These are phyloP conservation scores for Zapus hudsonius DNA, from an alignment of 2,113 vertebrate species.

Conservation along the genomic window DNA sequence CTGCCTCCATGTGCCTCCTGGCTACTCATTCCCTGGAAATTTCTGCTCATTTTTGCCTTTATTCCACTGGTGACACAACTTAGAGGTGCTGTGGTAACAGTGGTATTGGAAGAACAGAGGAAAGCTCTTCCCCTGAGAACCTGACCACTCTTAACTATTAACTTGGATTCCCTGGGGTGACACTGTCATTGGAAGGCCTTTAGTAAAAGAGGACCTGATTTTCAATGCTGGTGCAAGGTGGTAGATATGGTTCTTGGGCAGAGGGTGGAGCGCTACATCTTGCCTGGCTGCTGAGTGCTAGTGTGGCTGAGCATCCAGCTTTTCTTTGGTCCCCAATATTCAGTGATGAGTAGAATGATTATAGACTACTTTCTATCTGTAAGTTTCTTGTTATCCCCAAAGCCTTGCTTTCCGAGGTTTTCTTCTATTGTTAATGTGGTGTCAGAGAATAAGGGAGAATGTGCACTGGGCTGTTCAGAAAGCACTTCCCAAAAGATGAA, in stretches of 20 bases:
- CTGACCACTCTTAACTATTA: neutral
- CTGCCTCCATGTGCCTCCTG: neutral
- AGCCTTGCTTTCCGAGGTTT: neutral
- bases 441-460: neutral
- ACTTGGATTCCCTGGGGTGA: neutral
- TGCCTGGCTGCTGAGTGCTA: neutral
- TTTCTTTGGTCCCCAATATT: neutral
- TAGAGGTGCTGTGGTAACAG: too few relatives aligned
- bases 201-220: neutral
- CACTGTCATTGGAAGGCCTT: too few relatives aligned
- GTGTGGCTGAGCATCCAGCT: rapidly evolving
- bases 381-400: neutral
- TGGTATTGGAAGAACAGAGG: neutral
- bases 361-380: neutral
- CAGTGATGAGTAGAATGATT: neutral
- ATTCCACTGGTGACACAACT: neutral
- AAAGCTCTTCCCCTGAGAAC: neutral
- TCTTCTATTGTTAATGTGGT: neutral
- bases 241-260: neutral
- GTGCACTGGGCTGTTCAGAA: neutral
- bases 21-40: neutral
- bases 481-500: neutral
- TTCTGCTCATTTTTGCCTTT: neutral
- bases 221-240: neutral
- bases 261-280: neutral